Base-by-base conservation (phyloP, 2,113 vertebrate genomes). In the Cichladusa arquata region DNA sequence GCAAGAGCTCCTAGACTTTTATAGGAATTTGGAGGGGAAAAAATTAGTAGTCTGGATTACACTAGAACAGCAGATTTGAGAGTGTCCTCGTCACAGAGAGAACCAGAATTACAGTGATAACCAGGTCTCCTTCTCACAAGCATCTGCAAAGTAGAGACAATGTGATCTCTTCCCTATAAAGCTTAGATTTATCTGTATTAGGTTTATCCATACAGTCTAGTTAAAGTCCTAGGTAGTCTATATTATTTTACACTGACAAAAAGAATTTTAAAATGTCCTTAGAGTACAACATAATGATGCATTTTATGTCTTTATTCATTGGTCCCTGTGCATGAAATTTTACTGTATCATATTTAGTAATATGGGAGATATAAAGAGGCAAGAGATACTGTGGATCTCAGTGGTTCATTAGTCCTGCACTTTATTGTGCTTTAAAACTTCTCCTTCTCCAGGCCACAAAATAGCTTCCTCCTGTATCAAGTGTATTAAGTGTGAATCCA, bases 271-370 rank as follows among this genome's bases (percentile, higher is more conserved):
- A 96, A 88, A 81, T 78, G 60, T 26, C 82, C 86, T 90, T 64
- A 44, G 76, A 93, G 69, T n/a, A 88, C 11, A 5, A 16, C n/a
- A 58, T 60, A 93, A 86, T 64, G 51, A 61, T 64, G 42, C 36
- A 29, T 83, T 96, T 96, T 90, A 86, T 88, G 36, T 94, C 86
- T 84, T 64, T 71, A 50, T 93, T 93, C 82, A 86, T 90, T 77
- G 61, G 56, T 90, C 86, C 69, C 93, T 11, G 38, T 24, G 36
- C 9, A 3, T 36, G 19, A 70, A 73, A n/a, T 81, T 92, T 93
- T 92, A 87, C 54, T 83, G 57, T 66, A 56, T 33, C 74, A 22
- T 26, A 33, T 88, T 94, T 92, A 88, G 61, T 81, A 90, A 77
- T 90, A 88, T 19, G 14, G 67, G 64, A 90, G 79, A 86, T 48